Evolutionary conservation across 1,140 invertebrate species (phyloP).

Genomic region (Drosophila sulfurigaster): DNA sequence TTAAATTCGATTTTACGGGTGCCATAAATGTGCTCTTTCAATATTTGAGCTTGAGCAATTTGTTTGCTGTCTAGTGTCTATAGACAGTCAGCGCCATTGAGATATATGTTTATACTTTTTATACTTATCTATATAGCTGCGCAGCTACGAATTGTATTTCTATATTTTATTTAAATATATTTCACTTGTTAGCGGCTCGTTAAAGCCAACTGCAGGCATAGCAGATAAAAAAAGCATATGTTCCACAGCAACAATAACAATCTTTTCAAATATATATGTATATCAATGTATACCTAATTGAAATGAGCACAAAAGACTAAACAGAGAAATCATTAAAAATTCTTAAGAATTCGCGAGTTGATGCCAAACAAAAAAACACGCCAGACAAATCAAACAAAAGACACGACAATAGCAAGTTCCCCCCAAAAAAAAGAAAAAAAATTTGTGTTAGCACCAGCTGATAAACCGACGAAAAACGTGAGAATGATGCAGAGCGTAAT

Average conservation of each 20-base stretch:
- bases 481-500: background rate
- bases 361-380: slow-evolving; percentile 38
- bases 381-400: slow-evolving; percentile 28
- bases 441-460: slow-evolving; percentile 39
- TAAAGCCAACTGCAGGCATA: slow-evolving; percentile 61
- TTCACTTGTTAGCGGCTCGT: slow-evolving; percentile 71
- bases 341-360: slow-evolving; percentile 57
- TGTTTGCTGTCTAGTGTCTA: slow-evolving; percentile 18
- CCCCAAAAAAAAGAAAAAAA: background rate
- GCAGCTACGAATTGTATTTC: slow-evolving; percentile 65
- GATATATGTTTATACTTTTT: slow-evolving; percentile 51
- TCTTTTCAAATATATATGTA: slow-evolving; percentile 11
- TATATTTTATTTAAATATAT: slow-evolving; percentile 74
- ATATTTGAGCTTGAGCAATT: background rate
- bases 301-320: slow-evolving; percentile 23
- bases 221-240: slow-evolving; percentile 36
- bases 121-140: slow-evolving; percentile 52
- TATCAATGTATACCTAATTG: slow-evolving; percentile 7
- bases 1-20: background rate
- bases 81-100: slow-evolving; percentile 1
- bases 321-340: slow-evolving; percentile 54
- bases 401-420: slow-evolving; percentile 27
- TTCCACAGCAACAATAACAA: slow-evolving; percentile 24
- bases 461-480: slow-evolving; percentile 31
- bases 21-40: background rate